A percentile compares a stretch with the other conserved stretches of the same genome.
Evolutionary conservation across 2,888 invertebrate species (phyloP).

Genomic region (Zygothrica quintamaculata): DNA sequence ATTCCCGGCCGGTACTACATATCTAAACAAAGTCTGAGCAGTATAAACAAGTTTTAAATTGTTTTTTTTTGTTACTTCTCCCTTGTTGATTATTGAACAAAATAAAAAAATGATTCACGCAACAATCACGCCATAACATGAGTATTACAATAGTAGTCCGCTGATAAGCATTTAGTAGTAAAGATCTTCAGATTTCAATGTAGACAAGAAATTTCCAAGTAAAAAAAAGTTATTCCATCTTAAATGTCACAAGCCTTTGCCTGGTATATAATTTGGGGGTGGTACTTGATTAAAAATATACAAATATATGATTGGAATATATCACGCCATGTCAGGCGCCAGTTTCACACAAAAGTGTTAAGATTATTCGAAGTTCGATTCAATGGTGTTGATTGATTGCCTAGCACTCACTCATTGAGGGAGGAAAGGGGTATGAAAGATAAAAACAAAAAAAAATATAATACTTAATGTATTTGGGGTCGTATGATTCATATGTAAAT

Average conservation of each 20-base stretch:
- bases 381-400: constrained; percentile 40
- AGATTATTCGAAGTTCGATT: constrained; percentile 40
- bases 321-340: constrained; percentile 53
- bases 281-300: too few species aligned
- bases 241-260: too few species aligned
- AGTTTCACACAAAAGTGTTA: constrained; percentile 61
- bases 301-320: background rate
- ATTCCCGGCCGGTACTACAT: background rate
- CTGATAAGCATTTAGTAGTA: constrained; percentile 37
- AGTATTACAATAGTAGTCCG: background rate
- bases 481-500: constrained; percentile 37
- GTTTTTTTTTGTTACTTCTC: constrained; percentile 27
- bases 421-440: constrained; percentile 18
- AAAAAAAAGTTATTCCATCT: too few species aligned
- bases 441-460: too few species aligned
- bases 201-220: constrained; percentile 15
- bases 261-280: background rate
- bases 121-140: constrained; percentile 46
- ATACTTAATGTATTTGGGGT: constrained; percentile 16
- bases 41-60: constrained; percentile 40
- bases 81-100: constrained; percentile 26
- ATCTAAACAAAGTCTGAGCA: too few species aligned
- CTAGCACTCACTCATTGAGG: constrained; percentile 20
- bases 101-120: constrained; percentile 39
- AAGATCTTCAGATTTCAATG: constrained; percentile 8